Percentiles rank a stretch among this genome's conserved stretches.
Evolutionary conservation across 2,797 vertebrate genomes (phyloP).

Genomic region (Muscicapa comitata): DNA sequence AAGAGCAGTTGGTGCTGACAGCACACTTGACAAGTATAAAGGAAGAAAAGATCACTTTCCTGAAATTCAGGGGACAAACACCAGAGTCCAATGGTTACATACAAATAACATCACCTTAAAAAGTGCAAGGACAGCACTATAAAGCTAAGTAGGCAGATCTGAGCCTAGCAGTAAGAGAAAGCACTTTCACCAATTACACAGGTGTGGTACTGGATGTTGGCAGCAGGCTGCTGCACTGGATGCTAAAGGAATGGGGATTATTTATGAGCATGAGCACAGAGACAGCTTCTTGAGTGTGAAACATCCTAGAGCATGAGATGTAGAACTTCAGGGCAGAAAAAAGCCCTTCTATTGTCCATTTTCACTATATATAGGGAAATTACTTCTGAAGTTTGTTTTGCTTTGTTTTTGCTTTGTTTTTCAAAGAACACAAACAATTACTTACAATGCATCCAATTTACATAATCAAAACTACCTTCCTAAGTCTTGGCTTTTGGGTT

Average conservation of each 20-base stretch:
- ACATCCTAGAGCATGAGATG: neutral
- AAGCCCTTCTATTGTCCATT: neutral
- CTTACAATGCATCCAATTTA: neutral
- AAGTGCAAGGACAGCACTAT: neutral
- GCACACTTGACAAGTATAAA: neutral
- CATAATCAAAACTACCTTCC: neutral
- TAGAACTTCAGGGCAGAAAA: neutral
- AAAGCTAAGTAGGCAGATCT: neutral
- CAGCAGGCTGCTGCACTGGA: neutral
- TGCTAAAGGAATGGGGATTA: neutral
- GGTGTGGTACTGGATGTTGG: too few species aligned
- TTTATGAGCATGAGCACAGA: accelerated
- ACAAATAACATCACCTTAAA: neutral
- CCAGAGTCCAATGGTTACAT: neutral
- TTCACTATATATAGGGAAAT: neutral
- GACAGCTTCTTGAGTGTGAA: neutral
- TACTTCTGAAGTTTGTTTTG: neutral
- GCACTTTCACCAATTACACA: neutral
- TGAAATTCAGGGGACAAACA: neutral
- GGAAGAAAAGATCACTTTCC: neutral
- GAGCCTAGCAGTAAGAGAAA: neutral
- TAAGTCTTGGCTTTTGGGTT: neutral
- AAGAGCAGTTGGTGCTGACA: neutral
- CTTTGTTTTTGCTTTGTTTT: neutral
- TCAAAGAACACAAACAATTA: neutral